A percentile compares a stretch with the other conserved stretches of the same genome.
phyloP scores from a whole-genome alignment of 1,140 invertebrate species.

The Drosophila murphyi region DNA sequence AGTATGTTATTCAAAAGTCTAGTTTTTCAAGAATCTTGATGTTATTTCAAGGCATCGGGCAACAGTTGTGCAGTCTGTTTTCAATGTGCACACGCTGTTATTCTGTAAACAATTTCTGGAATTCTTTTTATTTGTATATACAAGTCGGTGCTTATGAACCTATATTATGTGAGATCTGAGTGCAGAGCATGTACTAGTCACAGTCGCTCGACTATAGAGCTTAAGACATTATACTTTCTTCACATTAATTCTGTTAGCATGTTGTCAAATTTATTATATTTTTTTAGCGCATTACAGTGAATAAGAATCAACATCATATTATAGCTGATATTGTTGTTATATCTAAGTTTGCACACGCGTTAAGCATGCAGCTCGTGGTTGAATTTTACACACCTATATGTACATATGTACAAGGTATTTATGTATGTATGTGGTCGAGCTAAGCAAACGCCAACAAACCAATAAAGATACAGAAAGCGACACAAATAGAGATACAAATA shows the following conservation, averaged over 20 bases:
- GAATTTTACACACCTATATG: conserved; percentile 9
- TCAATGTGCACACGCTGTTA: background rate
- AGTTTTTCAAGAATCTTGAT: too few relatives aligned
- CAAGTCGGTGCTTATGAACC: background rate
- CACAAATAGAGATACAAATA: conserved; percentile 8
- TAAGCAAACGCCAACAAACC: conserved; percentile 5
- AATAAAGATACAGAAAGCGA: conserved; percentile 19
- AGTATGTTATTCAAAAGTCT: too few relatives aligned
- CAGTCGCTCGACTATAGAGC: too few relatives aligned
- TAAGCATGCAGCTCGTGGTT: conserved; percentile 5
- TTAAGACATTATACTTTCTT: too few relatives aligned
- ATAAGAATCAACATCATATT: background rate
- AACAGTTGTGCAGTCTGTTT: background rate
- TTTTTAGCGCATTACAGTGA: background rate
- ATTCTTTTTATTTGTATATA: background rate
- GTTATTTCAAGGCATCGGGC: too few relatives aligned
- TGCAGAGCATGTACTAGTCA: too few relatives aligned
- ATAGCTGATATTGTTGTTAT: background rate
- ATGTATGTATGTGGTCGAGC: conserved; percentile 3
- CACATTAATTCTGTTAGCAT: too few relatives aligned
- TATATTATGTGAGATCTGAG: background rate
- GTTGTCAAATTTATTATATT: too few relatives aligned
- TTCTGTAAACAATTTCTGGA: background rate
- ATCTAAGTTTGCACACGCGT: background rate
- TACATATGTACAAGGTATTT: background rate